Evolutionary conservation across 1,140 invertebrate genomes (phyloP).

Genomic region (Frieseomelitta varia): DNA sequence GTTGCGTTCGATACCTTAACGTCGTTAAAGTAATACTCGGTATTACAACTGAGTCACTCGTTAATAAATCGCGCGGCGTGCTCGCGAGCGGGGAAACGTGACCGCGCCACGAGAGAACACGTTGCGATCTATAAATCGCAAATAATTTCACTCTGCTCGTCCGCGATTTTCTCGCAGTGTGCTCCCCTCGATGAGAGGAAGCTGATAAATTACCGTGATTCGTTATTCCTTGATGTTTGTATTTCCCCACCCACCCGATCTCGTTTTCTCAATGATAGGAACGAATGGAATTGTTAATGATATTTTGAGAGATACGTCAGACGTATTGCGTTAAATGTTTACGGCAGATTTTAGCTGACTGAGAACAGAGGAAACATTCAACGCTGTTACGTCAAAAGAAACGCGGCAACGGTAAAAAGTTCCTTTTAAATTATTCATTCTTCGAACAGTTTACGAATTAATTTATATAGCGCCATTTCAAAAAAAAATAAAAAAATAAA

Average conservation of each 20-base stretch:
- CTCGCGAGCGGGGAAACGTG: constrained; percentile 13
- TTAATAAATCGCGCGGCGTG: constrained; percentile 48
- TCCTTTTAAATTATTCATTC: no score
- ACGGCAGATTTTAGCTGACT: no score
- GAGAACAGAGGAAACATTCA: no score
- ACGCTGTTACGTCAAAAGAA: no score
- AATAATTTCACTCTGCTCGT: constrained; percentile 30
- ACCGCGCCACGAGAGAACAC: not conserved
- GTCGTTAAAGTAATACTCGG: constrained; percentile 61
- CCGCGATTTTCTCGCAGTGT: not conserved
- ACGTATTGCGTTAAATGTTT: not conserved
- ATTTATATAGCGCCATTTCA: no score
- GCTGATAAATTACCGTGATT: not conserved
- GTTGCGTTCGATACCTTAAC: constrained; percentile 58
- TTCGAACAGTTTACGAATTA: no score
- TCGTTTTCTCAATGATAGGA: not conserved
- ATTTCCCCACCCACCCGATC: no score
- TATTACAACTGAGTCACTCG: constrained; percentile 64
- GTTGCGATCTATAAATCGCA: constrained; percentile 9
- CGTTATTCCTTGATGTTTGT: not conserved
- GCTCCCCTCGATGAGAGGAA: no score
- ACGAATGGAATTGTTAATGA: not conserved
- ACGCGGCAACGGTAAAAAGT: no score
- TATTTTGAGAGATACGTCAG: not conserved
- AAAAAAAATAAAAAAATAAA: no score